These are phyloP conservation scores for Syngnathus scovelli DNA, from an alignment of 2,113 vertebrate genomes.

Conservation along the genomic window DNA sequence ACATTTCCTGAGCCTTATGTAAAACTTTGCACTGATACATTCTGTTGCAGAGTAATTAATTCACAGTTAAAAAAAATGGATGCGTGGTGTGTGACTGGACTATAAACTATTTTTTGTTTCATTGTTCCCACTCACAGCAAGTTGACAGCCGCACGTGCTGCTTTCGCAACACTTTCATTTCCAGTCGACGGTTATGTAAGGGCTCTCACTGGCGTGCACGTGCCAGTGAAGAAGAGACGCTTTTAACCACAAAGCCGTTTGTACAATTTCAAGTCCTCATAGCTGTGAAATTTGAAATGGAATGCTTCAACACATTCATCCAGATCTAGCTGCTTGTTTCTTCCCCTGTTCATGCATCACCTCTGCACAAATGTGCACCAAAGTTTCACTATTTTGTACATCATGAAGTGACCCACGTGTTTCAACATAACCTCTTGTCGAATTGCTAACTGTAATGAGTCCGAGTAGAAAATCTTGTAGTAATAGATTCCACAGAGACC, in stretches of 20 bases:
- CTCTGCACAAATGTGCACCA: too few relatives aligned
- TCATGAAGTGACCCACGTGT: not conserved
- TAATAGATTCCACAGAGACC: not conserved
- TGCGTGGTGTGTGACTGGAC: not conserved
- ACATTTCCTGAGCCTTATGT: constrained; percentile 25
- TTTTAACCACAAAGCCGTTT: constrained; percentile 31
- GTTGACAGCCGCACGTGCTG: constrained; percentile 31
- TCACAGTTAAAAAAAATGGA: not conserved
- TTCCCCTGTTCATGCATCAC: too few relatives aligned
- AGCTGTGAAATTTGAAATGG: too few relatives aligned
- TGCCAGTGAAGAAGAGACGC: constrained; percentile 39
- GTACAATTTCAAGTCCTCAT: too few relatives aligned
- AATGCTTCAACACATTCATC: too few relatives aligned
- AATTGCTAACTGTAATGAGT: not conserved
- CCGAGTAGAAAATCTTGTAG: not conserved
- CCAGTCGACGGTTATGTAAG: constrained; percentile 50
- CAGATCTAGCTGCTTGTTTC: too few relatives aligned
- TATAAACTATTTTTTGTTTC: not conserved
- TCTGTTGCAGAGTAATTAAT: not conserved
- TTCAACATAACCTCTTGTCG: not conserved
- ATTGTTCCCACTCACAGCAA: constrained; percentile 3
- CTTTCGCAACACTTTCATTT: constrained; percentile 35
- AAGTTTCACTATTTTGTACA: too few relatives aligned
- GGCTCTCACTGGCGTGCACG: constrained; percentile 38
- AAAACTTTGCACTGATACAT: not conserved